Base-by-base conservation (phyloP, 1,140 invertebrate genomes). In the Drosophila orosa region DNA sequence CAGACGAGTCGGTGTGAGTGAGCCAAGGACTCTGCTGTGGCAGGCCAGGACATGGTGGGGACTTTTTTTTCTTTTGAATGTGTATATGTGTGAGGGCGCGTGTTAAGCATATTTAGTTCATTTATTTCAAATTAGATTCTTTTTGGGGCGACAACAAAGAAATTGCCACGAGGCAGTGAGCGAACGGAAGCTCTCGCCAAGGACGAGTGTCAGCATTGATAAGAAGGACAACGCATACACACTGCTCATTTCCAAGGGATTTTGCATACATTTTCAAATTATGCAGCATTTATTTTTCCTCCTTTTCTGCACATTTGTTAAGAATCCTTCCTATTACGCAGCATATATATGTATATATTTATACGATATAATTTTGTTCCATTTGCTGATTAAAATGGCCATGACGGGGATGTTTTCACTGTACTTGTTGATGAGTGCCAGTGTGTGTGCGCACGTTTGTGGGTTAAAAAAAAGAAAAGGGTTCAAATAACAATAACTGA, bases 21-120 rank as follows among this genome's bases (percentile, higher is more conserved):
- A 59, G 29, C 42, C 37, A 74, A 73, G 77, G 75, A 78, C 75
- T 73, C 58, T 39, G 24, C 19, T 42, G 3, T 39, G 24, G 22
- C 29, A 5, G 13, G n/a, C 24, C 33, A 57, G 59, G 45, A 50
- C 44, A 37, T 74, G 31, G 44, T 22, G 22, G 17, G 48, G 17
- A 67, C 63, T 65, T 54, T 61, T 31, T 31, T n/a, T n/a, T n/a
- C n/a, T n/a, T n/a, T n/a, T n/a, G n/a, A n/a, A 9, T 55, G 22
- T 27, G 17, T 37, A 39, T 44, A 22, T 56, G 40, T 54, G 42
- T 9, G 55, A 61, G 62, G 48, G 86, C 79, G 84, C 89, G 89
- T 90, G 89, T 90, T 90, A 90, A 91, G 89, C 89, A 90, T 90
- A 90, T 90, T 90, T 90, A 90, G 89, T 90, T 90, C 89, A 90